Conservation (phyloP, 2,797 vertebrate genomes). For the Poeciliopsis paucimaculata region DNA sequence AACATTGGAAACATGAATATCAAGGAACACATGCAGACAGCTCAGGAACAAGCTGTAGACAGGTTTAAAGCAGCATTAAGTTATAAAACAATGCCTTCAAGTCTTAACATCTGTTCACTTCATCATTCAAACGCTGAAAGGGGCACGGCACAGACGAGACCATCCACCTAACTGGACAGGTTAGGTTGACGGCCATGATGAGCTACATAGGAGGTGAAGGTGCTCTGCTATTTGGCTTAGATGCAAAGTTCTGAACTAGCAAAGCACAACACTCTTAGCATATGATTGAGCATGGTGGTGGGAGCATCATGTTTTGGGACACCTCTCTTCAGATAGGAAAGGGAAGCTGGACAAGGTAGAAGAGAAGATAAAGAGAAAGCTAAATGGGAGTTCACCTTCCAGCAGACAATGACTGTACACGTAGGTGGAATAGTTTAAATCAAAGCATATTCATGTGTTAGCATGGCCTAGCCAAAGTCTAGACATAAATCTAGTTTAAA, state of each 20-base stretch:
- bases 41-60: not conserved
- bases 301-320: not conserved
- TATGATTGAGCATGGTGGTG: not conserved
- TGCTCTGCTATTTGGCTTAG: not conserved
- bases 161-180: not conserved
- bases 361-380: not conserved
- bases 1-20: not conserved
- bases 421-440: not conserved
- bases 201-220: not conserved
- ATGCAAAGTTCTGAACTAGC: not conserved
- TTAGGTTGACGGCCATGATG: not conserved
- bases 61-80: not conserved
- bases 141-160: not conserved
- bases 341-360: not conserved
- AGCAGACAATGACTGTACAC: not conserved
- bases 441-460: not conserved
- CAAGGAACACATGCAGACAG: not conserved
- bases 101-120: not conserved
- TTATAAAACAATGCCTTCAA: not conserved
- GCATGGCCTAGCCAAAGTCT: not conserved
- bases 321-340: not conserved
- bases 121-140: not conserved
- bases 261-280: not conserved
- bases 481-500: not conserved
- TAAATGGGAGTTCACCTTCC: not conserved